Conservation (phyloP, 2,888 invertebrate genomes). For the Phymatocera aterrima region DNA sequence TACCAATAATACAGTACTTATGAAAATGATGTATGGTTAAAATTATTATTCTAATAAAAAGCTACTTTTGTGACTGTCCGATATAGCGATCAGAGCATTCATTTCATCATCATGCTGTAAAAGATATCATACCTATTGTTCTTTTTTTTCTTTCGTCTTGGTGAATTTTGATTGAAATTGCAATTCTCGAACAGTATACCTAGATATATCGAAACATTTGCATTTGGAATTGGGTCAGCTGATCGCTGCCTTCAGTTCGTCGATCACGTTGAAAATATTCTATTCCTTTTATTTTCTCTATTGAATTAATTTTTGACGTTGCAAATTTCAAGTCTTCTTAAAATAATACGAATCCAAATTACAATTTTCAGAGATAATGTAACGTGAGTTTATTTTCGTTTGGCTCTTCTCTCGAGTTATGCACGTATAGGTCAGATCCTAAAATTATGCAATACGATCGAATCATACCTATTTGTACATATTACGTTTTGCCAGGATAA, state of each 20-base stretch:
- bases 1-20: slow-evolving; percentile 9
- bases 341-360: background rate
- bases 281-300: background rate
- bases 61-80: slow-evolving; percentile 37
- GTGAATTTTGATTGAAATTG: background rate
- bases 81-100: background rate
- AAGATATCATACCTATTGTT: background rate
- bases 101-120: background rate
- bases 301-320: background rate
- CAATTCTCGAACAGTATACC: background rate
- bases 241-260: slow-evolving; percentile 12
- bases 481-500: background rate
- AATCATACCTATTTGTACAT: background rate
- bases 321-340: background rate
- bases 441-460: too few species aligned
- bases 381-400: background rate
- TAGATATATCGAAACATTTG: background rate
- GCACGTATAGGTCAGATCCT: too few species aligned
- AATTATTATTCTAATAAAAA: slow-evolving; percentile 37
- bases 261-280: background rate
- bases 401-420: too few species aligned
- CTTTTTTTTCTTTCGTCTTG: background rate
- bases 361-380: background rate
- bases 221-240: background rate
- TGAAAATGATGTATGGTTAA: slow-evolving; percentile 22